Evolutionary conservation across 2,113 vertebrate genomes (phyloP), one percentile per base, ranked within the genome.

Genomic region (Pelvicachromis taeniatus): DNA sequence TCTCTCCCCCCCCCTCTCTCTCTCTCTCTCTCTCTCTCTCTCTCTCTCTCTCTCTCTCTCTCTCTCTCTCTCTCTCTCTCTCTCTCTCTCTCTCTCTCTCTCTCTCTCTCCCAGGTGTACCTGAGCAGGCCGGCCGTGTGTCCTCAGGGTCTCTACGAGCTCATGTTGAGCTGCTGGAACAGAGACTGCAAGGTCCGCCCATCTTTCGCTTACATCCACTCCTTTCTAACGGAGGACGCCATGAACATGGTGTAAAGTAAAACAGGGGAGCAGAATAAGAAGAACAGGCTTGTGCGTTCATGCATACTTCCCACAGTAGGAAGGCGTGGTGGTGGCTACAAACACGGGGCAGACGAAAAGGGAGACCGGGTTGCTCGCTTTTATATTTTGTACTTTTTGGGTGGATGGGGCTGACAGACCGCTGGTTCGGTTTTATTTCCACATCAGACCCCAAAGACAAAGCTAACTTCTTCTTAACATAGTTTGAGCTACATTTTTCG

Each of bases 111-210:
- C 7, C 90, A 99, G 98, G 96, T 98, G 38, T 97, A 97, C 89
- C 95, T 98, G 89, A 95, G 93, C 68, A 93, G 93, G 54, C 98
- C 98, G 0, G 96, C 96, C 0, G 95, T 97, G 85, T 99, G 98
- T 92, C 97, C 97, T 0, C 95, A 97, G 92, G 95, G 97, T 68
- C 95, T 99, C 77, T 98, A 98, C 2, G 97, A 97, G 94, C 95
- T 98, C 89, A 99, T 99, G 97, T 91, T 98, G 85, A 96, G 91
- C 89, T 99, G 98, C 95, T 99, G 98, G 98, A 96, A 97, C 91
- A 95, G 97, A 84, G 97, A 99, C 93, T 97, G 97, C 77, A 97
- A 97, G 89, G 96, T 97, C 83, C 96, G 98, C 5, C 98, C 97
- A 0, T 95, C 96, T 19, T 99, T 99, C 58, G 87, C 96, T 81